Evolutionary conservation across 2,113 vertebrate genomes (phyloP).

Genomic region (Anolis sagrei): DNA sequence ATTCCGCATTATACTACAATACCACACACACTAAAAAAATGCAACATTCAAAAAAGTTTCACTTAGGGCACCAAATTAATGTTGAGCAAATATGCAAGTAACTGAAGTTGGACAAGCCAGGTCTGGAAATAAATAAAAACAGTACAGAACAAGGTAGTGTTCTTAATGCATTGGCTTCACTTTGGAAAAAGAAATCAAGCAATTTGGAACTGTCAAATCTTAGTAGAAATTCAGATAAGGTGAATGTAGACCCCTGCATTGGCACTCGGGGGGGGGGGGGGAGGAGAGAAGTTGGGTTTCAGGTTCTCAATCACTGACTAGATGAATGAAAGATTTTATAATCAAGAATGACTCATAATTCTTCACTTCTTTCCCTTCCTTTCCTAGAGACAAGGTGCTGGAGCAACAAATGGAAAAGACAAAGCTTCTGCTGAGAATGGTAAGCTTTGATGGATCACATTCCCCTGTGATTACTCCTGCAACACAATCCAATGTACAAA

Average conservation of each 20-base stretch:
- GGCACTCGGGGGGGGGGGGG: not conserved
- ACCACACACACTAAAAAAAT: not conserved
- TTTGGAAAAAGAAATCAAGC: not conserved
- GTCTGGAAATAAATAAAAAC: not conserved
- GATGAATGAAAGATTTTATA: not conserved
- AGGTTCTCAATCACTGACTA: not conserved
- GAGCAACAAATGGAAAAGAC: slow-evolving; percentile 88
- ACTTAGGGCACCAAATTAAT: not conserved
- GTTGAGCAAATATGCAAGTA: not conserved
- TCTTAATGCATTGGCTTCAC: not conserved
- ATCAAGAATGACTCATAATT: not conserved
- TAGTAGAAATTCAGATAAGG: not conserved
- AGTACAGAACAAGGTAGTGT: not conserved
- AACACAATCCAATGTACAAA: not conserved
- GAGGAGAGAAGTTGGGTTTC: not conserved
- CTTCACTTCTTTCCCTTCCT: slow-evolving; percentile 24
- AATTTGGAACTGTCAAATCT: not conserved
- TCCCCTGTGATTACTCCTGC: slow-evolving; percentile 1
- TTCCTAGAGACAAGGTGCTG: slow-evolving; percentile 89
- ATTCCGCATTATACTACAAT: not conserved
- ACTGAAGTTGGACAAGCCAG: not conserved
- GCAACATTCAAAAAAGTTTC: not conserved
- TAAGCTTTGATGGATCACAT: slow-evolving; percentile 67
- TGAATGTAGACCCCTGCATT: not conserved
- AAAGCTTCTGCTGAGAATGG: slow-evolving; percentile 90